Conservation (phyloP, 2,888 invertebrate species). For the Brenthis hecate region DNA sequence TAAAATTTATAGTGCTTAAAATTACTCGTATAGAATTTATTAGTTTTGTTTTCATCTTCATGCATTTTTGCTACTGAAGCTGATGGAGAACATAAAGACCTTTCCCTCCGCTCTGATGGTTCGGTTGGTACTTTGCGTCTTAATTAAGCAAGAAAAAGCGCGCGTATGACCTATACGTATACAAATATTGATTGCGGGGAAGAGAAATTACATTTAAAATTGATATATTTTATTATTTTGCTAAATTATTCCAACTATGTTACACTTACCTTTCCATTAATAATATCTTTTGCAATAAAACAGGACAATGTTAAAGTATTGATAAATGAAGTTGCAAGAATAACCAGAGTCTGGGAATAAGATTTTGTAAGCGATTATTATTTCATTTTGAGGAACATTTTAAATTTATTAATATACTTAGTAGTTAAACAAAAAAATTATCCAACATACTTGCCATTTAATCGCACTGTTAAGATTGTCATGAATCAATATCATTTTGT, state of each 20-base stretch:
- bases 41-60: too few relatives aligned
- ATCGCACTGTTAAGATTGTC: conserved; percentile 39
- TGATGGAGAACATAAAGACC: too few relatives aligned
- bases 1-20: neutral
- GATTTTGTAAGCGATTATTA: conserved; percentile 28
- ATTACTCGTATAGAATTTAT: conserved; percentile 9
- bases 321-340: conserved; percentile 54
- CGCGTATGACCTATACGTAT: too few relatives aligned
- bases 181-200: too few relatives aligned
- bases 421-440: neutral
- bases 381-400: neutral
- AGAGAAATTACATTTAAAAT: too few relatives aligned
- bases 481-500: conserved; percentile 37
- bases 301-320: conserved; percentile 51
- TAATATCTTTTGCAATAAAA: conserved; percentile 48
- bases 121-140: too few relatives aligned
- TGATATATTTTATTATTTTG: too few relatives aligned
- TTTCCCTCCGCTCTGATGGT: too few relatives aligned
- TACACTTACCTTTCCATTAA: conserved; percentile 51
- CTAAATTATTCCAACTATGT: too few relatives aligned
- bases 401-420: too few relatives aligned
- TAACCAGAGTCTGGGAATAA: conserved; percentile 55
- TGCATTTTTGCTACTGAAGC: too few relatives aligned
- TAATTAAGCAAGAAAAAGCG: too few relatives aligned
- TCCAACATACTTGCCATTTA: conserved; percentile 42